phyloP scores from a whole-genome alignment of 2,888 invertebrate genomes.

The Strigamia transsilvanica region DNA sequence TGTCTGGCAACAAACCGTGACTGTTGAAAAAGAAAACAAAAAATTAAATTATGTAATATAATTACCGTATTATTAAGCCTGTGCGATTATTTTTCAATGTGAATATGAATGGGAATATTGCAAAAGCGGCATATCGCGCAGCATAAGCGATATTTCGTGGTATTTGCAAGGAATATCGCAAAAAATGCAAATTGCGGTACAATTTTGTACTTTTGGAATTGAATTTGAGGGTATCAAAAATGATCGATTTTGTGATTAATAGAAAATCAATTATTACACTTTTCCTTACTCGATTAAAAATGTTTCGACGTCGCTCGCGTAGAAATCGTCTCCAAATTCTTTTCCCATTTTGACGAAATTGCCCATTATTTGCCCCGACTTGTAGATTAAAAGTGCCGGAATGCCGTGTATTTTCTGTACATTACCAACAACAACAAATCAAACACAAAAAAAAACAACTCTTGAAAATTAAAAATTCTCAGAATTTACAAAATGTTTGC shows the following conservation, averaged over 20 bases:
- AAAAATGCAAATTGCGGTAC: no score
- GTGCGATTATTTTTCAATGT: no score
- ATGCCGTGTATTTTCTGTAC: conserved; percentile 77
- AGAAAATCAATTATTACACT: no score
- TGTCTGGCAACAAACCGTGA: conserved; percentile 3
- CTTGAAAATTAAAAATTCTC: not conserved
- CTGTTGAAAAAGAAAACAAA: not conserved
- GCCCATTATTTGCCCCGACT: conserved; percentile 86
- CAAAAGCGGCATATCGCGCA: no score
- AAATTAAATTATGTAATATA: no score
- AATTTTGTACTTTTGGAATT: no score
- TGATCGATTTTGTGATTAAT: no score
- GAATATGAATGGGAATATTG: no score
- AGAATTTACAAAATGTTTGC: conserved; percentile 75
- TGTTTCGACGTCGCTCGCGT: conserved; percentile 86
- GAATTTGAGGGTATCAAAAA: no score
- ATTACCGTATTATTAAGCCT: no score
- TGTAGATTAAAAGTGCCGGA: conserved; percentile 91
- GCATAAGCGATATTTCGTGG: no score
- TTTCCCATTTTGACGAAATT: conserved; percentile 89
- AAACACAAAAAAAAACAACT: not conserved
- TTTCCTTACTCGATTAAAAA: conserved; percentile 77
- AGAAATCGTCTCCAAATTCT: conserved; percentile 90
- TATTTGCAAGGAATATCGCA: no score
- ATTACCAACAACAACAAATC: not conserved